These are phyloP conservation scores for Myotis brandtii DNA, from an alignment of 2,113 vertebrate species.

Conservation along the genomic window DNA sequence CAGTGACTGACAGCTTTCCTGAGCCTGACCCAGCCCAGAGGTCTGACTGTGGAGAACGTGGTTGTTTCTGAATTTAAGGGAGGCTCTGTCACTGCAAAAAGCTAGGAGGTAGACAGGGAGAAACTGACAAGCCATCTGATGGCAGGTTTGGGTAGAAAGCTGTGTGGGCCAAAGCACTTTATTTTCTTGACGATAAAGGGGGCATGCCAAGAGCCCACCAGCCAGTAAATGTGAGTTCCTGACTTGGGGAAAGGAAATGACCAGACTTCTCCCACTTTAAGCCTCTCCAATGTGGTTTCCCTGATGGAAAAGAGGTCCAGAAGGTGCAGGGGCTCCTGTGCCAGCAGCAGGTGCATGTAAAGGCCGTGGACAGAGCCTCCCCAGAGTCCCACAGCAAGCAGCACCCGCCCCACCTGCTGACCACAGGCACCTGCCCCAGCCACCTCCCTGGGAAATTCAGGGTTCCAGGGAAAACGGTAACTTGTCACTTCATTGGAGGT, in stretches of 20 bases:
- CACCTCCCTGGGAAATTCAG: not conserved
- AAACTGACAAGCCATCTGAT: conserved; percentile 10
- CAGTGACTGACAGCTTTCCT: not conserved
- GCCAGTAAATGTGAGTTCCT: not conserved
- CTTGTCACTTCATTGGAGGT: too few species aligned
- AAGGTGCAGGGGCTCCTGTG: not conserved
- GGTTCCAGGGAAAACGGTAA: not conserved
- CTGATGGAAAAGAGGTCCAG: not conserved
- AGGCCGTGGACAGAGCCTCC: not conserved
- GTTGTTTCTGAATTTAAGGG: not conserved
- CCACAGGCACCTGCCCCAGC: not conserved
- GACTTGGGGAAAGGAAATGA: not conserved
- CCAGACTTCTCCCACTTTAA: not conserved
- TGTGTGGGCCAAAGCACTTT: conserved; percentile 44
- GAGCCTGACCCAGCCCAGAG: not conserved
- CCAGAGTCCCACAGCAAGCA: not conserved
- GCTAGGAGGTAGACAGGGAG: not conserved
- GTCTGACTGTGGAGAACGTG: not conserved
- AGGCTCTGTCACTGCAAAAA: conserved; percentile 10
- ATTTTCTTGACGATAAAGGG: not conserved
- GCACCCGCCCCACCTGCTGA: not conserved
- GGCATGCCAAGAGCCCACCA: not conserved
- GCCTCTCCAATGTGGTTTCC: not conserved
- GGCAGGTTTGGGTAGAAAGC: not conserved
- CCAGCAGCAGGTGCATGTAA: not conserved